Evolutionary conservation across 2,888 invertebrate species (phyloP), one percentile per base, ranked within the genome.

Genomic region (Eutolmus rufibarbis): DNA sequence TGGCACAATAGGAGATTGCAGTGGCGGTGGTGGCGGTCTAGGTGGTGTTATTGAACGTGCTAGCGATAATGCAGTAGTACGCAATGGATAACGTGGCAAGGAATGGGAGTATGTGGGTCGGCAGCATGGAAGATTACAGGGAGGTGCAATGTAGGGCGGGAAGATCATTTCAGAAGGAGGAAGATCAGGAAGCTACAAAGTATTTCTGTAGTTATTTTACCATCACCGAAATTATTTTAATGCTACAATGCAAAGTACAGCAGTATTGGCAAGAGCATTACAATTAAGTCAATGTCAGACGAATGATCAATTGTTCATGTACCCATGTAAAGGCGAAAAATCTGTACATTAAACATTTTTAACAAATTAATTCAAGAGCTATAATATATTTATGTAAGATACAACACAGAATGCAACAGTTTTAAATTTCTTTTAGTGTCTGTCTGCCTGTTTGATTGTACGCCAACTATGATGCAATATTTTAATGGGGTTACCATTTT

Each of bases 151-250:
- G 88, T 92, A 92, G 77, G 92, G 92, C 79, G 92, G 92, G 90
- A 92, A 92, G 86, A 92, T 90, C 91, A 92, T 91, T 92, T 92
- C 92, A 89, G 90, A 91, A 86, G 92, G 91, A 85, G 92, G 91
- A 16, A 87, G 91, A 89, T 92, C 92, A 90, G 92, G 91, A 89
- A 92, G 91, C 92, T 92, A 90, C 89, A 89, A 87, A 40, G 40
- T 84, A 66, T n/a, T 34, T 37, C 66, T 79, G 28, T 66, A 34
- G 84, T 84, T 84, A 84, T 66, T 66, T 82, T 57, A 84, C 84
- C 84, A 84, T 84, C 84, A 84, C 84, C 84, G 74, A 66, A 84
- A 66, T 37, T 37, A 66, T 66, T 66, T 66, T 66, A 78, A 37
- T 81, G n/a, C 34, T 81, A 28, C 46, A 81, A 81, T 56, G 51